Percentiles rank a stretch among this genome's conserved stretches.
phyloP scores from a whole-genome alignment of 1,140 invertebrate species.

The Pinna nobilis region DNA sequence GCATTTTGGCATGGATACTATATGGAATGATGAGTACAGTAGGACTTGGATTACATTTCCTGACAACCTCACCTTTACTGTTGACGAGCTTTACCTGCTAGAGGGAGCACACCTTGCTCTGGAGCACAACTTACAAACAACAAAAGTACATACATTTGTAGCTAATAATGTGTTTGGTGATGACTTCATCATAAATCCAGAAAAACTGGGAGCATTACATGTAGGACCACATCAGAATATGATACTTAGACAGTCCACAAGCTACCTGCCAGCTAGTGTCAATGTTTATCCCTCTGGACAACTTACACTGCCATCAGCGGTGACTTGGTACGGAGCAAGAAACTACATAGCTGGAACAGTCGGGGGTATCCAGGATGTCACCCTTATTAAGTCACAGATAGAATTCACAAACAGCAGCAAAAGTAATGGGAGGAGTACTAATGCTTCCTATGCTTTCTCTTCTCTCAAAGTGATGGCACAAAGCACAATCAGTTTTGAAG shows the following conservation, averaged over 20 bases:
- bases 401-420: slow-evolving; percentile 35
- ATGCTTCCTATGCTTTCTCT: neutral
- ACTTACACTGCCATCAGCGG: slow-evolving; percentile 50
- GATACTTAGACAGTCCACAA: slow-evolving; percentile 37
- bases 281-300: slow-evolving; percentile 51
- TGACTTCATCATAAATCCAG: slow-evolving; percentile 42
- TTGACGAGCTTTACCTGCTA: slow-evolving; percentile 55
- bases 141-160: slow-evolving; percentile 29
- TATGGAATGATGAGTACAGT: slow-evolving; percentile 47
- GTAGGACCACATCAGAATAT: slow-evolving; percentile 54
- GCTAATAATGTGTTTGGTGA: slow-evolving; percentile 46
- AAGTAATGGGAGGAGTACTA: neutral
- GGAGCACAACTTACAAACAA: slow-evolving; percentile 43
- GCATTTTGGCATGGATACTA: slow-evolving; percentile 21
- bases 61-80: slow-evolving; percentile 27
- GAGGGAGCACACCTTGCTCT: slow-evolving; percentile 62
- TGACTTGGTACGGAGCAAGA: slow-evolving; percentile 50
- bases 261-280: slow-evolving; percentile 54
- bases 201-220: slow-evolving; percentile 54
- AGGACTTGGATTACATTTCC: slow-evolving; percentile 58
- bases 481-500: neutral
- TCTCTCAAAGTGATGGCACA: neutral
- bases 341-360: slow-evolving; percentile 54
- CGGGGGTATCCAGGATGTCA: slow-evolving; percentile 50
- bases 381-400: slow-evolving; percentile 43